Percentiles rank a stretch among this genome's conserved stretches.
Conservation (phyloP, 1,140 invertebrate species). For the Drosophila kurseongensis region DNA sequence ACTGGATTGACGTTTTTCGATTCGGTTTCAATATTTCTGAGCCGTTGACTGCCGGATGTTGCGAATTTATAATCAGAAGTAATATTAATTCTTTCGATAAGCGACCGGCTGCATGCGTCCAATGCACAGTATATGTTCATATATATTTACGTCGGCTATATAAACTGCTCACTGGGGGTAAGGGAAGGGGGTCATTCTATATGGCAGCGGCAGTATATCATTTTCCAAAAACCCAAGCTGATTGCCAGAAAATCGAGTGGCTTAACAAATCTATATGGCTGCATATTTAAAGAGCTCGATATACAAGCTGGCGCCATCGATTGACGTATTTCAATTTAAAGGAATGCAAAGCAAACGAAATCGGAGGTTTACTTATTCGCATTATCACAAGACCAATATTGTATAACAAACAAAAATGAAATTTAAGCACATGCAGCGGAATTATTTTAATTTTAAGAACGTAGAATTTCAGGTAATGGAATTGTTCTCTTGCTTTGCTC, state of each 20-base stretch:
- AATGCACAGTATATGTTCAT: constrained; percentile 17
- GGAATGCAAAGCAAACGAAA: constrained; percentile 26
- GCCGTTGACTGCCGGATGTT: constrained; percentile 40
- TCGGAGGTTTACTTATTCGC: constrained; percentile 15
- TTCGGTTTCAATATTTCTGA: constrained; percentile 37
- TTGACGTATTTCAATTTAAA: constrained; percentile 34
- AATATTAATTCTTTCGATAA: constrained; percentile 45
- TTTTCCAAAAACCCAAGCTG: constrained; percentile 33
- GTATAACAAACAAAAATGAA: constrained; percentile 33
- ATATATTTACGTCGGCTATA: neutral
- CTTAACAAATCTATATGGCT: constrained; percentile 38
- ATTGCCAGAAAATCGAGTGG: constrained; percentile 39
- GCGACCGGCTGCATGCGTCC: constrained; percentile 25
- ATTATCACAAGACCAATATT: constrained; percentile 42
- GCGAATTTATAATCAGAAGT: constrained; percentile 49
- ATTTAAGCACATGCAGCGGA: constrained; percentile 26
- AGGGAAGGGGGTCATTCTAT: constrained; percentile 4
- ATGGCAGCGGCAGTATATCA: constrained; percentile 14
- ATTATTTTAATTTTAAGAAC: constrained; percentile 27
- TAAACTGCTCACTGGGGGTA: neutral
- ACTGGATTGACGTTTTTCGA: constrained; percentile 21
- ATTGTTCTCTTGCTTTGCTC: neutral
- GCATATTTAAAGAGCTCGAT: constrained; percentile 44
- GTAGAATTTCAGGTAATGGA: neutral
- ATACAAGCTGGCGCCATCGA: constrained; percentile 42